Evolutionary conservation across 2,797 vertebrate species (phyloP).

Genomic region (Epinephelus coioides): DNA sequence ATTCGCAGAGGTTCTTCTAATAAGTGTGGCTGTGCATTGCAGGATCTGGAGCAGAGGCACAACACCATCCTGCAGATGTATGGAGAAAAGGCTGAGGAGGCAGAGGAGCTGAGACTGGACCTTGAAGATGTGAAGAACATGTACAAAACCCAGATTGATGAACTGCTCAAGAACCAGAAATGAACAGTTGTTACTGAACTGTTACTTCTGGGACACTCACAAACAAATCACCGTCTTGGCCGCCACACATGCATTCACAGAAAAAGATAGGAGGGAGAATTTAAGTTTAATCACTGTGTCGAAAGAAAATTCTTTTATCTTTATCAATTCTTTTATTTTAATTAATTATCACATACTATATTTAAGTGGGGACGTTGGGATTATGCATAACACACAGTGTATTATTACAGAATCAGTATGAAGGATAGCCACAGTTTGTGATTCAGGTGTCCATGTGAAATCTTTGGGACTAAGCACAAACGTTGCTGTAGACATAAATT

Average conservation of each 20-base stretch:
- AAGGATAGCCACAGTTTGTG: conserved; percentile 51
- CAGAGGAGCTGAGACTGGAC: conserved; percentile 95
- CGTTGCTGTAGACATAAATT: conserved; percentile 21
- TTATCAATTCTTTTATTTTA: conserved; percentile 56
- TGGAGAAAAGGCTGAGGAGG: conserved; percentile 98
- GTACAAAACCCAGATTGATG: conserved; percentile 99
- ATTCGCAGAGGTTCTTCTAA: not conserved
- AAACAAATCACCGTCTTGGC: conserved; percentile 19
- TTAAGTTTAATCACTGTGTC: conserved; percentile 55
- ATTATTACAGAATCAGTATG: conserved; percentile 52
- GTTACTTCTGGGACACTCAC: conserved; percentile 21
- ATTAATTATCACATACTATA: conserved; percentile 47
- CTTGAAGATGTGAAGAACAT: conserved; percentile 99
- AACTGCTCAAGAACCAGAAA: conserved; percentile 92
- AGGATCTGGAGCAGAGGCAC: conserved; percentile 98
- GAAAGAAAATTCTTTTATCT: conserved; percentile 32
- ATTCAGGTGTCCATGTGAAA: conserved; percentile 35
- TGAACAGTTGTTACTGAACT: conserved; percentile 50
- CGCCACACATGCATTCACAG: conserved; percentile 50
- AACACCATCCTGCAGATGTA: conserved; percentile 99
- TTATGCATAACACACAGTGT: conserved; percentile 24
- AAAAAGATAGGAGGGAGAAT: not conserved
- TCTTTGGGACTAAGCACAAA: conserved; percentile 26
- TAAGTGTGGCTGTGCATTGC: conserved; percentile 52
- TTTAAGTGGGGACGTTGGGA: conserved; percentile 52